Evolutionary conservation across 2,888 invertebrate genomes (phyloP).

Genomic region (Drosophila meridionalis): DNA sequence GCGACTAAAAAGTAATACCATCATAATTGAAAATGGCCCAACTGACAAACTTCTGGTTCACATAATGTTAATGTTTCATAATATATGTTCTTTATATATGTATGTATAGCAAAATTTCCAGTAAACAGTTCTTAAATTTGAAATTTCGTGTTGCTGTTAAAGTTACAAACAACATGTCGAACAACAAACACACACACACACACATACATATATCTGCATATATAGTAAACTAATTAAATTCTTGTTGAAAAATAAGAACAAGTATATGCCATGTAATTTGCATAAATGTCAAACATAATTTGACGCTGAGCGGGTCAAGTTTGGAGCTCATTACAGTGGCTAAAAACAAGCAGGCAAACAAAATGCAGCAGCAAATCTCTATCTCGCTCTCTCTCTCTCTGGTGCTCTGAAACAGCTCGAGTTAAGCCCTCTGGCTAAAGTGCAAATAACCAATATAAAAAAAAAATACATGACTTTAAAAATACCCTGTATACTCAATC

Average conservation of each 20-base stretch:
- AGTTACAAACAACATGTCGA: background rate
- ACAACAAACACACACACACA: slow-evolving; percentile 3
- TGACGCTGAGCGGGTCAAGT: slow-evolving; percentile 52
- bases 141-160: background rate
- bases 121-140: background rate
- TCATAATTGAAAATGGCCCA: too few relatives aligned
- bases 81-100: too few relatives aligned
- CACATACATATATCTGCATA: background rate
- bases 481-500: background rate
- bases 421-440: background rate
- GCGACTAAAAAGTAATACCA: too few relatives aligned
- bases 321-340: slow-evolving; percentile 60
- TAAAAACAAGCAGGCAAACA: slow-evolving; percentile 39
- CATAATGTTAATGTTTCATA: too few relatives aligned
- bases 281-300: slow-evolving; percentile 54
- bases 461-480: background rate
- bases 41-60: too few relatives aligned
- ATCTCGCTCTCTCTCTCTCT: background rate
- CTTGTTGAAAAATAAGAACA: slow-evolving; percentile 21
- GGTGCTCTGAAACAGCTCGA: background rate
- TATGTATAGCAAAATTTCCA: background rate
- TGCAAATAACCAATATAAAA: background rate
- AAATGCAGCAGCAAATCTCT: slow-evolving; percentile 30
- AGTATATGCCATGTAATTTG: slow-evolving; percentile 46
- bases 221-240: slow-evolving; percentile 47